phyloP scores from a whole-genome alignment of 2,888 invertebrate genomes.

The Caenorhabditis sp. region DNA sequence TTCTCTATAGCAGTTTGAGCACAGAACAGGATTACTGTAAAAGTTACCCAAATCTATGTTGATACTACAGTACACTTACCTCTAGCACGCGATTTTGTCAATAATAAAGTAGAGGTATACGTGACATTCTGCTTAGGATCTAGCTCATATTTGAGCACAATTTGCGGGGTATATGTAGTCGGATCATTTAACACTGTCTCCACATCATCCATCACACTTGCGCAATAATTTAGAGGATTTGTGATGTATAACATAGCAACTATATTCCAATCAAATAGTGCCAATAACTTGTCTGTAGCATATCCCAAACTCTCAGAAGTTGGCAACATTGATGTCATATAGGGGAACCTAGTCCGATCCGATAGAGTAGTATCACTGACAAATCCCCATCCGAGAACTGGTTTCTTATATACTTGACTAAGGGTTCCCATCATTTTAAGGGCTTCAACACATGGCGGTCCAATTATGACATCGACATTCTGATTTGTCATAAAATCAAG shows the following conservation, averaged over 20 bases:
- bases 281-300: slow-evolving; percentile 19
- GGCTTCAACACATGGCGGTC: slow-evolving; percentile 53
- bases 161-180: not conserved
- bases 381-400: slow-evolving; percentile 43
- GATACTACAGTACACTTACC: slow-evolving; percentile 6
- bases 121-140: slow-evolving; percentile 3
- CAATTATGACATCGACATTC: slow-evolving; percentile 55
- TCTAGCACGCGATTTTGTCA: slow-evolving; percentile 15
- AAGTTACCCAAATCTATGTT: too few relatives aligned
- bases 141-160: slow-evolving; percentile 17
- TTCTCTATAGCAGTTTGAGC: not conserved
- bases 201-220: slow-evolving; percentile 28
- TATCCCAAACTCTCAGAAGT: slow-evolving; percentile 28
- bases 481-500: slow-evolving; percentile 48
- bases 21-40: slow-evolving; percentile 1
- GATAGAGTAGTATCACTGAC: slow-evolving; percentile 27
- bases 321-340: slow-evolving; percentile 24
- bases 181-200: slow-evolving; percentile 28
- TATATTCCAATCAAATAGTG: slow-evolving; percentile 26
- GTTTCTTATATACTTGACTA: slow-evolving; percentile 30
- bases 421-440: slow-evolving; percentile 32
- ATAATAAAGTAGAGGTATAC: not conserved
- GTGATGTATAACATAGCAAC: slow-evolving; percentile 29
- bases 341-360: slow-evolving; percentile 32
- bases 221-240: slow-evolving; percentile 32